A percentile compares a stretch with the other conserved stretches of the same genome.
Evolutionary conservation across 2,797 vertebrate species (phyloP).

Genomic region (Hoplostethus atlanticus): DNA sequence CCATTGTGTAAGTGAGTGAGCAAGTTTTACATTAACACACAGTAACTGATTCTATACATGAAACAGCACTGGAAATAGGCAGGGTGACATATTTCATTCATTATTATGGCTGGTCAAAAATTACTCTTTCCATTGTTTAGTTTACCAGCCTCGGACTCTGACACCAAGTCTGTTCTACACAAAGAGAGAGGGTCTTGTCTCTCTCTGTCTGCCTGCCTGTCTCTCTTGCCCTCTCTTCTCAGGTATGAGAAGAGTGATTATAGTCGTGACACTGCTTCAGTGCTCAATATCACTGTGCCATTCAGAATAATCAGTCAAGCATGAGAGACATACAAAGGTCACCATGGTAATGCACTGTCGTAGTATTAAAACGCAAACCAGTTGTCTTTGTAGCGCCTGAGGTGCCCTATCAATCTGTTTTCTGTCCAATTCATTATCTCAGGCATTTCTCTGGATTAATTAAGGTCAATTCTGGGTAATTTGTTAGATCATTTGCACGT

Average conservation of each 20-base stretch:
- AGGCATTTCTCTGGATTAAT: conserved; percentile 3
- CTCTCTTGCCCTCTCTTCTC: not conserved
- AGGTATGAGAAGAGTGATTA: conserved; percentile 29
- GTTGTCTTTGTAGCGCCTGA: conserved; percentile 17
- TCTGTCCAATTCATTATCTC: conserved; percentile 38
- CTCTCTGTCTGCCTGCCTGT: not conserved
- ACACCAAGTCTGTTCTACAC: not conserved
- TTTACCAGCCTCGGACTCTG: too few species aligned
- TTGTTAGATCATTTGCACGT: conserved; percentile 47
- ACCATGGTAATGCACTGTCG: conserved; percentile 56
- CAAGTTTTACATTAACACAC: not conserved
- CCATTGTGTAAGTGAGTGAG: too few species aligned
- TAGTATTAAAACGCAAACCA: conserved; percentile 27
- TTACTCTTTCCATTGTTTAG: not conserved
- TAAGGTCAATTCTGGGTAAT: conserved; percentile 45
- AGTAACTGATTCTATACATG: not conserved
- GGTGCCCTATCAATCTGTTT: conserved; percentile 28
- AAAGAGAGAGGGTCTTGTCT: not conserved
- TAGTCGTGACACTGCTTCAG: conserved; percentile 19
- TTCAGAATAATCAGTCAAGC: conserved; percentile 68
- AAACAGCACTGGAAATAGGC: not conserved
- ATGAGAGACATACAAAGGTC: conserved; percentile 64
- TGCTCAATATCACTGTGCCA: conserved; percentile 32
- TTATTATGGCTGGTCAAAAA: not conserved
- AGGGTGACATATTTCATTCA: not conserved